Percentiles rank a stretch among this genome's conserved stretches.
Conservation (phyloP, 2,888 invertebrate species). For the Balanococcus diminutus region DNA sequence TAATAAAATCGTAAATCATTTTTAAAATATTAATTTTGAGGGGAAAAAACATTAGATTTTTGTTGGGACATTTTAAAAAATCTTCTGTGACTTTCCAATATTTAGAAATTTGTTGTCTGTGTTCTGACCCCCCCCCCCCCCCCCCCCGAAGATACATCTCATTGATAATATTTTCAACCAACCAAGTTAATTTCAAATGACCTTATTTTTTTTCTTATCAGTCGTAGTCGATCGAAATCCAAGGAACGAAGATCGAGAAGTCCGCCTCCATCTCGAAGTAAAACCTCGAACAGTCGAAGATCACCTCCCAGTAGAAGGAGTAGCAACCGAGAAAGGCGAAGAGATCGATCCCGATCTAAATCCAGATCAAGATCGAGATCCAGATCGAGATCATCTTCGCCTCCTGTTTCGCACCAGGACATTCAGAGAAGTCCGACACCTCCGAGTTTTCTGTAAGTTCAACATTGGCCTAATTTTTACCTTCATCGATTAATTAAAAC, state of each 20-base stretch:
- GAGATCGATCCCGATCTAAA: constrained; percentile 63
- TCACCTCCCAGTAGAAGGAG: constrained; percentile 56
- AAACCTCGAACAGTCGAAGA: constrained; percentile 52
- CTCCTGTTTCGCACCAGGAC: constrained; percentile 50
- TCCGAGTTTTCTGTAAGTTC: constrained; percentile 76
- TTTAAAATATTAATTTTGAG: too few relatives aligned
- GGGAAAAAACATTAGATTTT: too few relatives aligned
- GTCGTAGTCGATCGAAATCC: constrained; percentile 65
- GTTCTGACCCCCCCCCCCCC: too few relatives aligned
- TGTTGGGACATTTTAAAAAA: too few relatives aligned
- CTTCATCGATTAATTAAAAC: too few relatives aligned
- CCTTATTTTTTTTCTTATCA: constrained; percentile 41
- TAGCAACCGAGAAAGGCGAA: constrained; percentile 61
- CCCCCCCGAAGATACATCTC: too few relatives aligned
- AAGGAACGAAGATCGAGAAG: constrained; percentile 58
- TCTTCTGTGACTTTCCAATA: too few relatives aligned
- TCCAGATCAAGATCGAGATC: constrained; percentile 62
- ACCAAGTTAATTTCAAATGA: too few relatives aligned
- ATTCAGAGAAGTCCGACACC: constrained; percentile 68
- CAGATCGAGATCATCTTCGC: constrained; percentile 63
- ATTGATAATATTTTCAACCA: too few relatives aligned
- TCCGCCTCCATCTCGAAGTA: constrained; percentile 57
- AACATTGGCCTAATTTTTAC: too few relatives aligned
- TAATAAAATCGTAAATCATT: too few relatives aligned
- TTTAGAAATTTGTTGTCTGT: too few relatives aligned